Percentiles rank a stretch among this genome's conserved stretches.
These are phyloP conservation scores for Anisognathus igniventris DNA, from an alignment of 2,797 vertebrate species.

Conservation along the genomic window DNA sequence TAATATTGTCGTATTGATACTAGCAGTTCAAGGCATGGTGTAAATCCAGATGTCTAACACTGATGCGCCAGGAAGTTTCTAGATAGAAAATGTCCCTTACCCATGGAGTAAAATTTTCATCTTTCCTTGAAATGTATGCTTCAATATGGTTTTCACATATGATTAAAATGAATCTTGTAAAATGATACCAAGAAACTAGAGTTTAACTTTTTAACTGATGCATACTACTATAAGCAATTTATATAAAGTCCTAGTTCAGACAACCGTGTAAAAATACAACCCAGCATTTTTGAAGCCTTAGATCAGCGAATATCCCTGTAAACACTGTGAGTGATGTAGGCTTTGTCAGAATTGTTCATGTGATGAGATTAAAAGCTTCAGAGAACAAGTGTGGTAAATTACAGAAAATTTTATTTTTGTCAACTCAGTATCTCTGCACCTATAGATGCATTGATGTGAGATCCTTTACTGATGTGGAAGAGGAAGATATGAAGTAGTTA, in stretches of 20 bases:
- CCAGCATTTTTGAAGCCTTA: not conserved
- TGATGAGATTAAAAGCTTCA: not conserved
- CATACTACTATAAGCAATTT: not conserved
- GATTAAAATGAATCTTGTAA: not conserved
- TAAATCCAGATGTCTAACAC: not conserved
- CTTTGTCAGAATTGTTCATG: not conserved
- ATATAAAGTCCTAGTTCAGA: not conserved
- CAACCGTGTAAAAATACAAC: not conserved
- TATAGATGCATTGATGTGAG: not conserved
- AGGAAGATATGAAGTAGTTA: not conserved
- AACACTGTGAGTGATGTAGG: not conserved
- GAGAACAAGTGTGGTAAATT: not conserved
- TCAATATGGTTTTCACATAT: not conserved
- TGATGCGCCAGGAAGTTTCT: not conserved
- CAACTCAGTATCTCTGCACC: accelerated
- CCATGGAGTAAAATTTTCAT: not conserved
- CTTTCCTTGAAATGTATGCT: not conserved
- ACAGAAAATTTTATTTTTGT: not conserved
- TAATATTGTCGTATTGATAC: not conserved
- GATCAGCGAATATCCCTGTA: not conserved
- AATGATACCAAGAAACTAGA: not conserved
- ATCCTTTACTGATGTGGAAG: not conserved
- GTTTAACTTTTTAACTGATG: not conserved
- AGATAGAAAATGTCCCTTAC: not conserved
- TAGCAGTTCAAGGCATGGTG: not conserved